Base-by-base conservation (phyloP, 2,797 vertebrate species). In the Peromyscus attwateri region DNA sequence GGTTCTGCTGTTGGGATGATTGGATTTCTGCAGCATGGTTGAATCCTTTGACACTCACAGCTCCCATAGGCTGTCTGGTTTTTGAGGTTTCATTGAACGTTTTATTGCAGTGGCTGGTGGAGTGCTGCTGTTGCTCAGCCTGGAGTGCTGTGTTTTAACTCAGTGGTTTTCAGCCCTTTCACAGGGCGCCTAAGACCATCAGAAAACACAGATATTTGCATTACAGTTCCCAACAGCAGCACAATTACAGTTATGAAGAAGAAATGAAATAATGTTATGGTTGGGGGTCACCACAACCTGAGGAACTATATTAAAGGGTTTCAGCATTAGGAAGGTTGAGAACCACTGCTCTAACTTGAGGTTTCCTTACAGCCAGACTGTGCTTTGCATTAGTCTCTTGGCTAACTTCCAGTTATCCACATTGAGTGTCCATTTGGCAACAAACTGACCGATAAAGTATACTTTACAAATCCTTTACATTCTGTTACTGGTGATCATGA, bases 401-500 rank as follows among this genome's bases (percentile, higher is more conserved):
- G 25, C 79, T 92, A 87, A 93, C 55, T 71, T 90, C 52, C 81
- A 29, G 29, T 92, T 82, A 46, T 9, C 34, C 7, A 88, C 62
- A 64, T 43, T 64, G 60, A 93, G 49, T 43, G 16, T 90, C 43
- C 81, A n/a, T 94, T 96, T 93, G 25, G 52, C 68, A 73, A 60
- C 40, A 37, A 40, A 66, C 55, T 89, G 75, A 92, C 34, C 46
- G 37, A 75, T 90, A 70, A 76, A 89, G 29, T 75, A 55, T 70
- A 52, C 12, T 31, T 64, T 43, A 73, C 17, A 81, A 84, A n/a
- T 80, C 89, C 52, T 93, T 95, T 95, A 92, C 29, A 70, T 87
- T 95, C 37, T 95, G 49, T 94, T 81, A 92, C 31, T 95, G 80
- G 3, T 60, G 89, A 21, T 60, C 31, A 21, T 70, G 34, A 34